Base-by-base conservation (phyloP, 2,113 vertebrate species). In the Gila orcuttii region DNA sequence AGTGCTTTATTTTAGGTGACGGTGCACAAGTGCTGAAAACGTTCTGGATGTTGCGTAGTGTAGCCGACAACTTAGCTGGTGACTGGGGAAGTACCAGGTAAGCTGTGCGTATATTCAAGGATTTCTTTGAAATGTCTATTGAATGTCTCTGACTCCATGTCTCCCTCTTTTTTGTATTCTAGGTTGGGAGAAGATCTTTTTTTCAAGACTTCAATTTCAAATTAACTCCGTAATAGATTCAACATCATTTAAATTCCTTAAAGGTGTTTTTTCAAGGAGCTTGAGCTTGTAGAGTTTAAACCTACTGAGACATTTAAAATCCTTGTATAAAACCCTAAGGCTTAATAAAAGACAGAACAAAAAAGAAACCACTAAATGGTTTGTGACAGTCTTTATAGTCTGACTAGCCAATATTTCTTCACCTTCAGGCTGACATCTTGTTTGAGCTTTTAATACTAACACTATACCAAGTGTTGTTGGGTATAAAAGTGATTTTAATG, bases 31-130 rank as follows among this genome's bases (percentile, higher is more conserved):
- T 90, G 11, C 79, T 91, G 73, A 90, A 86, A 75, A 91, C 87
- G 0, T 69, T 84, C 28, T 91, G 91, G 88, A 74, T 91, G 85
- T 39, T 91, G 79, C 88, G 88, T n/a, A 89, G 89, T 33, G 55
- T 71, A 11, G 87, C 86, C 2, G 42, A 78, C n/a, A 87, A 42
- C 33, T 74, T 76, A 2, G 12, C 17, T 4, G 86, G 84, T 6
- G 45, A 90, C 89, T 91, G 91, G 91, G 80, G 79, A 64, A 83
- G 86, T 11, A 90, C 89, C 28, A 90, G 89, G 91, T 90, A 57
- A 12, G 45, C 5, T 47, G 50, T 19, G 31, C 0, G 31, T 62
- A 25, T 11, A 21, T 25, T 1, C 15, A 13, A 13, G 25, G n/a
- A 52, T 45, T 42, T n/a, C 3, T 15, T 25, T 10, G 6, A 36